These are phyloP conservation scores for Lithophane semibrunnea DNA, from an alignment of 2,888 invertebrate species.

Conservation along the genomic window DNA sequence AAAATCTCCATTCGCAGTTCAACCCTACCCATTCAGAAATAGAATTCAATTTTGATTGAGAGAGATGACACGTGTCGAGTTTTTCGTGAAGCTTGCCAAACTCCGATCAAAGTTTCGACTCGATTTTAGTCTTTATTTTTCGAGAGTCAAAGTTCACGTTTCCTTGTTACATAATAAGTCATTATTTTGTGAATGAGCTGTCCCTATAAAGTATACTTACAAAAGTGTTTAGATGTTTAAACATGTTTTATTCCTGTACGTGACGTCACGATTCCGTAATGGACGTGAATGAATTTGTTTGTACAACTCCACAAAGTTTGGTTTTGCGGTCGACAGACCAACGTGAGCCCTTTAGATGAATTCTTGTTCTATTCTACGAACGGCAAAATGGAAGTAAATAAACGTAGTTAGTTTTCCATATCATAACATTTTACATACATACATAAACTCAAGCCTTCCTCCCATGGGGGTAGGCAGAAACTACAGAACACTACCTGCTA, in stretches of 20 bases:
- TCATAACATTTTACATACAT: neutral
- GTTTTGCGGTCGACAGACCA: constrained; percentile 40
- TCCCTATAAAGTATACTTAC: constrained; percentile 56
- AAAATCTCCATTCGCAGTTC: constrained; percentile 28
- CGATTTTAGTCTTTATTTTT: constrained; percentile 42
- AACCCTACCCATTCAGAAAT: constrained; percentile 43
- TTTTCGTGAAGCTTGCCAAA: constrained; percentile 42
- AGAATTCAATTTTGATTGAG: constrained; percentile 57
- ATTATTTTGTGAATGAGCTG: constrained; percentile 65
- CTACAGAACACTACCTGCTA: no score
- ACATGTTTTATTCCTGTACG: constrained; percentile 70
- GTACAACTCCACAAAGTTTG: constrained; percentile 56
- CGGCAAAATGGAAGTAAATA: neutral
- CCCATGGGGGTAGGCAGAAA: no score
- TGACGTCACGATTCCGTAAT: constrained; percentile 71
- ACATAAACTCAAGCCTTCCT: no score
- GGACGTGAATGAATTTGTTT: constrained; percentile 70
- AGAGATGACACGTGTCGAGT: constrained; percentile 39
- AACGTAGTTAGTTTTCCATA: neutral
- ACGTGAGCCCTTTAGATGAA: constrained; percentile 20
- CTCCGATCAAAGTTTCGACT: neutral
- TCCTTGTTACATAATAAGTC: constrained; percentile 12
- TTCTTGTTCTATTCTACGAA: constrained; percentile 13
- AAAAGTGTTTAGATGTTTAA: constrained; percentile 67
- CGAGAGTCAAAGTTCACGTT: constrained; percentile 11